Percentiles rank a stretch among this genome's conserved stretches.
Conservation (phyloP, 2,113 vertebrate genomes). For the Paraplagusia blochii region DNA sequence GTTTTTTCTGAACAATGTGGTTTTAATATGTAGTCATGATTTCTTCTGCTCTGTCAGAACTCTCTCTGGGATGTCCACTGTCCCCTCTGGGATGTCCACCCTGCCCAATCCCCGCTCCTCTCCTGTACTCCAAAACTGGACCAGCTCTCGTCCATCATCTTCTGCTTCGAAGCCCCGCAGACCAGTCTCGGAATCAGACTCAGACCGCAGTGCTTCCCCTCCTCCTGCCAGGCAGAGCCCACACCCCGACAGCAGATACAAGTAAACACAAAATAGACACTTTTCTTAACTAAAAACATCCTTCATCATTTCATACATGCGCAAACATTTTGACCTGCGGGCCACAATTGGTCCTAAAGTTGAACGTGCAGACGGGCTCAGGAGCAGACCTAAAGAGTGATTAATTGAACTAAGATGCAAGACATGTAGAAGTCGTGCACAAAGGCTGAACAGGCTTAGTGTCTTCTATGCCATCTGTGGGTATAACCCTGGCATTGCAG, state of each 20-base stretch:
- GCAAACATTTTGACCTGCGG: too few species aligned
- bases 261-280: conserved; percentile 53
- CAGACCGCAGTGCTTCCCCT: conserved; percentile 68
- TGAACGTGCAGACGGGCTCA: too few species aligned
- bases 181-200: conserved; percentile 73
- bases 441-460: too few species aligned
- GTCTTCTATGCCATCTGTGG: too few species aligned
- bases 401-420: too few species aligned
- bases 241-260: conserved; percentile 69
- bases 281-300: conserved; percentile 1
- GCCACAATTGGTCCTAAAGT: too few species aligned
- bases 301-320: too few species aligned
- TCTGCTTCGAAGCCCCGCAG: conserved; percentile 63
- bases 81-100: conserved; percentile 63
- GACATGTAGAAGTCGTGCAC: too few species aligned
- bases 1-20: too few species aligned
- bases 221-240: conserved; percentile 49
- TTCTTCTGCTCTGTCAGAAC: conserved; percentile 45
- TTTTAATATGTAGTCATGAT: not conserved
- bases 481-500: too few species aligned
- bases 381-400: too few species aligned
- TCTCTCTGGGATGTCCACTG: conserved; percentile 66
- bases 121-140: conserved; percentile 52
- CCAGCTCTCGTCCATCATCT: conserved; percentile 40
- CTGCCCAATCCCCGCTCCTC: conserved; percentile 57